phyloP scores from a whole-genome alignment of 1,140 invertebrate species.

The Ruditapes philippinarum region DNA sequence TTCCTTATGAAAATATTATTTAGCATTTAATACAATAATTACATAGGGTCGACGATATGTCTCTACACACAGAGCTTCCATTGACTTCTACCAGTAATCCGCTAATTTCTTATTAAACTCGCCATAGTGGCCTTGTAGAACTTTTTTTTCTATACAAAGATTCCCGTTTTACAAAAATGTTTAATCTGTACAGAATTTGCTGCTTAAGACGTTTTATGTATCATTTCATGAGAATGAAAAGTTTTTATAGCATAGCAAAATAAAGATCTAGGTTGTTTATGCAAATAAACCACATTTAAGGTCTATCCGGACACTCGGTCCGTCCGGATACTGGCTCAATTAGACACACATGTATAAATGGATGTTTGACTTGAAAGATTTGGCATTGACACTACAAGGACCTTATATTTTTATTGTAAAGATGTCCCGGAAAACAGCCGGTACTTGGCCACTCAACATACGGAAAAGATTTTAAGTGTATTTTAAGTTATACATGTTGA shows the following conservation, averaged over 20 bases:
- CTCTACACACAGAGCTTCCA: neutral
- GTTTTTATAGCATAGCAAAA: neutral
- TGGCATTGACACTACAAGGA: neutral
- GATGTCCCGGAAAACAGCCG: conserved; percentile 12
- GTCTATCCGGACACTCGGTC: conserved; percentile 7
- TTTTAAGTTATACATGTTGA: conserved; percentile 41
- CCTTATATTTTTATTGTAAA: conserved; percentile 27
- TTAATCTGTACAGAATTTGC: neutral
- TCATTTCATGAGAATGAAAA: neutral
- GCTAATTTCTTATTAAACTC: neutral
- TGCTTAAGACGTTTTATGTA: no score
- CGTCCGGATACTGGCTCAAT: conserved; percentile 2
- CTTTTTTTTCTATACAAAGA: neutral
- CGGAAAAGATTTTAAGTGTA: conserved; percentile 47
- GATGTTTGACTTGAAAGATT: neutral
- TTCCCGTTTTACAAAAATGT: neutral
- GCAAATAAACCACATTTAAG: neutral
- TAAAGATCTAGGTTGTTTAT: neutral
- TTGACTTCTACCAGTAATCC: conserved; percentile 24
- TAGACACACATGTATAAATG: conserved; percentile 2
- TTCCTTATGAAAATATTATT: conserved; percentile 11
- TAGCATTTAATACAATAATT: conserved; percentile 3
- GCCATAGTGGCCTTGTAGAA: neutral
- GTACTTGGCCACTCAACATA: conserved; percentile 26
- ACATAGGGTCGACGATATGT: conserved; percentile 5